Evolutionary conservation across 1,140 invertebrate species (phyloP).

Genomic region (Magallana ariakensis): DNA sequence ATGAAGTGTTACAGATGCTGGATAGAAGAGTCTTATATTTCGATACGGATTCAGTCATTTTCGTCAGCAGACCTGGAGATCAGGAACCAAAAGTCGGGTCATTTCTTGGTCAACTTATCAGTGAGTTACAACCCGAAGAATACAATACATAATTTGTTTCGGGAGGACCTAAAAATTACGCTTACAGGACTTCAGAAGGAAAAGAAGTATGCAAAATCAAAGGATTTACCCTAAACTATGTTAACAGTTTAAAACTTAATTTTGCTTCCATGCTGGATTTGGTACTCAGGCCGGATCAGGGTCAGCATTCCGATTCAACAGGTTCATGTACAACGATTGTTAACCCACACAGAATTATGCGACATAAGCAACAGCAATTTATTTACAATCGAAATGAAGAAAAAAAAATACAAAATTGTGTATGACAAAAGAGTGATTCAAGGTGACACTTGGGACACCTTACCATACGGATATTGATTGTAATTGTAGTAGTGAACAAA

Average conservation of each 20-base stretch:
- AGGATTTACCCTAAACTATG: conserved; percentile 58
- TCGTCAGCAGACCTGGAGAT: conserved; percentile 42
- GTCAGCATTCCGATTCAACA: neutral
- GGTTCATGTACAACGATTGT: conserved; percentile 37
- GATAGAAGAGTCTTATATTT: conserved; percentile 74
- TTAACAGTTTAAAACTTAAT: conserved; percentile 50
- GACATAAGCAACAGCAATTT: conserved; percentile 42
- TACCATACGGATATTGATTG: conserved; percentile 54
- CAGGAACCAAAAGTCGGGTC: conserved; percentile 29
- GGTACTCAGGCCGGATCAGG: neutral
- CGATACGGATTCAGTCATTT: conserved; percentile 77
- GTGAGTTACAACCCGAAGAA: conserved; percentile 47
- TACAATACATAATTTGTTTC: conserved; percentile 57
- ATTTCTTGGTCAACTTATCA: conserved; percentile 58
- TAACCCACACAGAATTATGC: conserved; percentile 51
- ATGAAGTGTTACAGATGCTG: conserved; percentile 74
- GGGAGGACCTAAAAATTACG: conserved; percentile 61
- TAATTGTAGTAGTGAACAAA: too few species aligned
- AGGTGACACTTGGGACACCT: conserved; percentile 42
- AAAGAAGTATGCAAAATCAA: conserved; percentile 56
- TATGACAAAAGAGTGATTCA: conserved; percentile 54
- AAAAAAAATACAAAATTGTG: conserved; percentile 51
- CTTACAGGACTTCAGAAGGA: conserved; percentile 50
- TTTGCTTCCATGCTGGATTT: conserved; percentile 46
- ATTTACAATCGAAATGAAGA: conserved; percentile 50